Conservation (phyloP, 2,113 vertebrate genomes). For the Cavia porcellus region DNA sequence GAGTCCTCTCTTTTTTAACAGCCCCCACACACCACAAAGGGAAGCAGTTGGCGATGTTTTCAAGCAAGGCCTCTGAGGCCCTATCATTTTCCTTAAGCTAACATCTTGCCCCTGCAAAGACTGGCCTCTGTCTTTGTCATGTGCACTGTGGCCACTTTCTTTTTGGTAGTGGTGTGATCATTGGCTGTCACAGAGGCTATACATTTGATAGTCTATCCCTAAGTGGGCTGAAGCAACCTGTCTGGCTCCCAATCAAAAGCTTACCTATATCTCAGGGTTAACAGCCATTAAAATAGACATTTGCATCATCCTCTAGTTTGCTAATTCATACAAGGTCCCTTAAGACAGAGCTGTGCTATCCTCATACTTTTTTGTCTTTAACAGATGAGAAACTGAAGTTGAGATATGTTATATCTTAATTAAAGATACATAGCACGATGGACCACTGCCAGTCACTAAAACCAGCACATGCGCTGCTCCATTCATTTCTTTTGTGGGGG, state of each 20-base stretch:
- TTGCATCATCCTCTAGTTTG: conserved; percentile 57
- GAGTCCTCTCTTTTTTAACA: background rate
- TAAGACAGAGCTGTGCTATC: background rate
- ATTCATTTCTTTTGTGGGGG: background rate
- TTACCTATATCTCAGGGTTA: conserved; percentile 42
- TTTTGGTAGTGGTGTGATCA: conserved; percentile 69
- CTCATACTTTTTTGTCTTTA: background rate
- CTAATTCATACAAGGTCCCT: conserved; percentile 44
- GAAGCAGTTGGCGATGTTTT: background rate
- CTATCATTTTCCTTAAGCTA: conserved; percentile 29
- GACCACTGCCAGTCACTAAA: background rate
- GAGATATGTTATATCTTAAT: conserved; percentile 28
- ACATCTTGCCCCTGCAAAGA: background rate
- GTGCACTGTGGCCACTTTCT: conserved; percentile 60
- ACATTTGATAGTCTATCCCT: conserved; percentile 52
- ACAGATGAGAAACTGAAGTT: conserved; percentile 50
- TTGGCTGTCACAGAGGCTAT: conserved; percentile 34
- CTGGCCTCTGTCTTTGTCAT: conserved; percentile 22
- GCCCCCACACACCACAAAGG: background rate
- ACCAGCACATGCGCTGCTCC: background rate
- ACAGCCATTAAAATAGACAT: conserved; percentile 24
- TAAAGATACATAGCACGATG: background rate
- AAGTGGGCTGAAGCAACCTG: background rate
- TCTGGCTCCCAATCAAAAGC: background rate
- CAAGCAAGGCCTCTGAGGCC: background rate